Percentiles rank a stretch among this genome's conserved stretches.
Evolutionary conservation across 2,888 invertebrate species (phyloP).

Genomic region (Microplitis manilae): DNA sequence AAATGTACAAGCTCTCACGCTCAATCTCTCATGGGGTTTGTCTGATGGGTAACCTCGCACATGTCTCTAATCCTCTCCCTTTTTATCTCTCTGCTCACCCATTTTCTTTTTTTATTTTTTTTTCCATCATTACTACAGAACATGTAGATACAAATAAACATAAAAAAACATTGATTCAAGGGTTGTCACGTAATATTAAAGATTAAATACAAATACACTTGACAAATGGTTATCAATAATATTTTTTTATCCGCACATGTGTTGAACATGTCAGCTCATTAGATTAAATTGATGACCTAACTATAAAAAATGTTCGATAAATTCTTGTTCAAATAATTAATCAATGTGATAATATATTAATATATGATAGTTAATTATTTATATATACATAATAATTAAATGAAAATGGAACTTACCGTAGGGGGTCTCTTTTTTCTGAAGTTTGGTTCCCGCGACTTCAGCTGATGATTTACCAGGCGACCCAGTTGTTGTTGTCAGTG

Average conservation of each 20-base stretch:
- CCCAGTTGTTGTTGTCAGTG: slow-evolving; percentile 76
- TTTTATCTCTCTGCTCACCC: background rate
- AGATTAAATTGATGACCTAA: background rate
- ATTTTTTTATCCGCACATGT: background rate
- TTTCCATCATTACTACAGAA: background rate
- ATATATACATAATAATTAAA: background rate
- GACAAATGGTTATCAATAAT: background rate
- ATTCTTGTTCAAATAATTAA: too few relatives aligned
- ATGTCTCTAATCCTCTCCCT: background rate
- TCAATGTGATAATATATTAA: background rate
- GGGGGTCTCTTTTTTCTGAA: slow-evolving; percentile 93
- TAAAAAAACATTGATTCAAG: too few relatives aligned
- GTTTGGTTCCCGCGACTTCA: slow-evolving; percentile 72
- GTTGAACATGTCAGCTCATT: background rate
- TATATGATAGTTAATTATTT: background rate
- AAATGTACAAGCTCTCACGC: background rate
- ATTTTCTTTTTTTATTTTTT: background rate
- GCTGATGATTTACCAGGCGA: slow-evolving; percentile 73
- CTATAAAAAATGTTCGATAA: background rate
- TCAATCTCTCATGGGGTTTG: slow-evolving; percentile 4
- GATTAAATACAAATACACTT: background rate
- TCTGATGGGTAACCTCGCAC: background rate
- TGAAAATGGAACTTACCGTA: slow-evolving; percentile 82
- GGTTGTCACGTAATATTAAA: too few relatives aligned
- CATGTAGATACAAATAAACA: background rate